Conservation (phyloP, 37 sponge, comb jelly and placozoan genomes). For the Aphrocallistes beatrix region DNA sequence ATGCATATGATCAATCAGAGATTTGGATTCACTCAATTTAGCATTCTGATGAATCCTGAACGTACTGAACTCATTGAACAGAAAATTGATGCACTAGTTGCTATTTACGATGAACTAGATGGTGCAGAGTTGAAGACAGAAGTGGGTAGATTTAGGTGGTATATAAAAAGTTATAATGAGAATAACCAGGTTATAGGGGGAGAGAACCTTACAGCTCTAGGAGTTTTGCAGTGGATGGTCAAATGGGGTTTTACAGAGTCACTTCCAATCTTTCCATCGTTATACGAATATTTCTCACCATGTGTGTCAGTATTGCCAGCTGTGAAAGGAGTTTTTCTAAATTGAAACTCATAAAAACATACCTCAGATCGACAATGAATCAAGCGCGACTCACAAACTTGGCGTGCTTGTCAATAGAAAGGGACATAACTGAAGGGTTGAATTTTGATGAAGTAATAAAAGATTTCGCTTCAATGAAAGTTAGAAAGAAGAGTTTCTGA, state of each 20-base stretch:
- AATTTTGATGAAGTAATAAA: neutral
- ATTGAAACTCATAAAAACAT: neutral
- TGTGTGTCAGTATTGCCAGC: slow-evolving; percentile 4
- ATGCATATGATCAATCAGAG: neutral
- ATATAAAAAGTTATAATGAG: neutral
- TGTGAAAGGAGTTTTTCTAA: slow-evolving; percentile 1
- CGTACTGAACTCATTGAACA: neutral
- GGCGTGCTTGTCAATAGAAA: neutral
- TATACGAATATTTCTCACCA: neutral
- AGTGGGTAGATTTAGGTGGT: neutral
- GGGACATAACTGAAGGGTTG: neutral
- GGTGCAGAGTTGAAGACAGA: neutral
- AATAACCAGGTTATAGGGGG: slow-evolving; percentile 7
- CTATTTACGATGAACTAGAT: neutral
- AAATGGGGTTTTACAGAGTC: neutral
- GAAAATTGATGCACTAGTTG: neutral
- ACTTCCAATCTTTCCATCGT: slow-evolving; percentile 1
- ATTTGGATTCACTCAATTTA: neutral
- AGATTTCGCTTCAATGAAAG: neutral
- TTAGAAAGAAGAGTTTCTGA: too few species aligned
- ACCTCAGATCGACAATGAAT: neutral
- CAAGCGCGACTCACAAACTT: neutral
- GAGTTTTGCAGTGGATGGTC: neutral
- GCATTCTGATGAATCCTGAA: neutral
- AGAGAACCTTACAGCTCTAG: neutral